phyloP scores from a whole-genome alignment of 2,888 invertebrate genomes.

The Hofmannophila pseudospretella region DNA sequence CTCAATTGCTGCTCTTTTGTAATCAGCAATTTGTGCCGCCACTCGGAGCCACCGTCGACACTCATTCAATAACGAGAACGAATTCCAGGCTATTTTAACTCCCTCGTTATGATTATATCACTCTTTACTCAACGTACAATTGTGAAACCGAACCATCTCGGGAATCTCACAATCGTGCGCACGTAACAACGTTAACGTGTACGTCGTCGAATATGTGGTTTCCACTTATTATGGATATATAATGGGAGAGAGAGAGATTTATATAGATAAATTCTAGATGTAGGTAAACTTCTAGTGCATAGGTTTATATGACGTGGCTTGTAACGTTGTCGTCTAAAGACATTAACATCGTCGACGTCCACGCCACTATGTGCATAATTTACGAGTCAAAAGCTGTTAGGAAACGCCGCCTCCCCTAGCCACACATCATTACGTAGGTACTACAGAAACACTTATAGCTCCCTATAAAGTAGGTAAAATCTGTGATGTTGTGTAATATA shows the following conservation, averaged over 20 bases:
- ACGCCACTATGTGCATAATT: constrained; percentile 4
- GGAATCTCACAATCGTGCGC: constrained; percentile 25
- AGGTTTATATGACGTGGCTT: too few relatives aligned
- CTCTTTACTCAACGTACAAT: constrained; percentile 18
- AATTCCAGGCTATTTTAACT: constrained; percentile 60
- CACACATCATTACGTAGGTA: too few relatives aligned
- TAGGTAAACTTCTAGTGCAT: too few relatives aligned
- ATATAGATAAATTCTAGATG: too few relatives aligned
- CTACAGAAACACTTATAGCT: too few relatives aligned
- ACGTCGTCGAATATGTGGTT: too few relatives aligned
- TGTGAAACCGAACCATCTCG: constrained; percentile 21
- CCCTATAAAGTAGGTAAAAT: too few relatives aligned
- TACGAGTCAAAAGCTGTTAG: constrained; percentile 1
- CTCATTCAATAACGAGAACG: constrained; percentile 63
- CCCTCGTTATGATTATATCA: constrained; percentile 49
- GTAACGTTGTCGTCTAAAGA: too few relatives aligned
- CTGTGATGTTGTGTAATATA: constrained; percentile 24
- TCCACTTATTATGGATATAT: too few relatives aligned
- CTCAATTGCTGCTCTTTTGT: constrained; percentile 76
- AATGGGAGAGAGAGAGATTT: too few relatives aligned
- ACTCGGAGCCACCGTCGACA: constrained; percentile 52
- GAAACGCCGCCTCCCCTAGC: not conserved
- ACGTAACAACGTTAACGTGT: too few relatives aligned
- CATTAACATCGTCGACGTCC: not conserved
- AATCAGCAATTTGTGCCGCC: constrained; percentile 71